Conservation (phyloP, 2,888 invertebrate species). For the Halocaridina rubra region DNA sequence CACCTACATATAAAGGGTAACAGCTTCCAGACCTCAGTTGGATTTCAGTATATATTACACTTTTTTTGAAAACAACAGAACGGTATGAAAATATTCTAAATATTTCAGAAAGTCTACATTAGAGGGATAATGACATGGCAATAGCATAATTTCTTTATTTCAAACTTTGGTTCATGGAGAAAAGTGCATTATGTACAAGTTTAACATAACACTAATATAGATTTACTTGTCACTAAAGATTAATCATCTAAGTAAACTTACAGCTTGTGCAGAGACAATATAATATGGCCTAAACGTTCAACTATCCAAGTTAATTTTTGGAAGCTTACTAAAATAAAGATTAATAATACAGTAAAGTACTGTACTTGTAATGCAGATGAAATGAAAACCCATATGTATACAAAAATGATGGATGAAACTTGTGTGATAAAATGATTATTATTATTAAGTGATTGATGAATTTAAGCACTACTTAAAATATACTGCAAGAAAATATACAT, state of each 20-base stretch:
- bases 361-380: background rate
- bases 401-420: background rate
- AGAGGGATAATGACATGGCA: background rate
- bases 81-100: too few species aligned
- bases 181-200: slow-evolving; percentile 12
- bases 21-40: background rate
- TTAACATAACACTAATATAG: background rate
- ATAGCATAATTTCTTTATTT: slow-evolving; percentile 6
- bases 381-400: background rate
- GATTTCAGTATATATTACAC: background rate
- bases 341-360: background rate
- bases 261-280: background rate
- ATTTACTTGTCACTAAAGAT: background rate
- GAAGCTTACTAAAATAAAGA: too few species aligned
- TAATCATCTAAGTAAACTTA: background rate
- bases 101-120: background rate
- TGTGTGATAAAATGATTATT: background rate
- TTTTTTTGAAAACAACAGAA: too few species aligned
- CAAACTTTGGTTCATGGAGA: slow-evolving; percentile 19
- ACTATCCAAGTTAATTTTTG: too few species aligned
- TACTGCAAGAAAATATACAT: background rate
- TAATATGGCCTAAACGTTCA: background rate
- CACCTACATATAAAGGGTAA: too few species aligned
- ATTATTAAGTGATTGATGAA: background rate
- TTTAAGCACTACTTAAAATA: background rate